Conservation (phyloP, 2,797 vertebrate genomes). For the Sebastes goodei region DNA sequence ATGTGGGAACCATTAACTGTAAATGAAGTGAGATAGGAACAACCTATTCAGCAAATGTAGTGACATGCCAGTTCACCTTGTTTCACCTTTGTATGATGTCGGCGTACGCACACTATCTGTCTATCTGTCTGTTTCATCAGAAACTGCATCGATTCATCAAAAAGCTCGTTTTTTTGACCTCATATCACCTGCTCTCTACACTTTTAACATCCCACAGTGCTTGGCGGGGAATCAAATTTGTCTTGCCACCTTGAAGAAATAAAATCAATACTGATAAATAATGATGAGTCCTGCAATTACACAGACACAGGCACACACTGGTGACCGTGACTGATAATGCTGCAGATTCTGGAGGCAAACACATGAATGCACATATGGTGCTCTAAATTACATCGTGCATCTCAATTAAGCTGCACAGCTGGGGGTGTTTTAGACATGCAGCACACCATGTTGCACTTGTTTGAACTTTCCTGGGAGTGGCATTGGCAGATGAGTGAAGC, state of each 20-base stretch:
- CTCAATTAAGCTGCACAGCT: slow-evolving; percentile 51
- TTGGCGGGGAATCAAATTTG: slow-evolving; percentile 9
- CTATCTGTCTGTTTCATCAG: not conserved
- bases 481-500: slow-evolving; percentile 6
- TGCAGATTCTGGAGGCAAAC: slow-evolving; percentile 26
- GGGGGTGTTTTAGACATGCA: slow-evolving; percentile 2
- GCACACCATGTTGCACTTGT: not conserved
- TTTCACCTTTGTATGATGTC: not conserved
- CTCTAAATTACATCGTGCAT: slow-evolving; percentile 43
- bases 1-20: slow-evolving; percentile 20
- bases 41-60: slow-evolving; percentile 7
- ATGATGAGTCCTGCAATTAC: slow-evolving; percentile 10
- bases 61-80: not conserved
- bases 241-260: slow-evolving; percentile 4
- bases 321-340: slow-evolving; percentile 22
- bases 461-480: slow-evolving; percentile 1
- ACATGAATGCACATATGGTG: slow-evolving; percentile 44
- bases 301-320: not conserved
- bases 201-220: not conserved
- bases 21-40: slow-evolving; percentile 12
- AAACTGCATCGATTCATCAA: not conserved
- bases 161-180: not conserved
- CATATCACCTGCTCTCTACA: not conserved
- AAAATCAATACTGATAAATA: slow-evolving; percentile 41
- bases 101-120: not conserved